These are phyloP conservation scores for Hydropsyche tenuis DNA, from an alignment of 1,140 invertebrate species.

Conservation along the genomic window DNA sequence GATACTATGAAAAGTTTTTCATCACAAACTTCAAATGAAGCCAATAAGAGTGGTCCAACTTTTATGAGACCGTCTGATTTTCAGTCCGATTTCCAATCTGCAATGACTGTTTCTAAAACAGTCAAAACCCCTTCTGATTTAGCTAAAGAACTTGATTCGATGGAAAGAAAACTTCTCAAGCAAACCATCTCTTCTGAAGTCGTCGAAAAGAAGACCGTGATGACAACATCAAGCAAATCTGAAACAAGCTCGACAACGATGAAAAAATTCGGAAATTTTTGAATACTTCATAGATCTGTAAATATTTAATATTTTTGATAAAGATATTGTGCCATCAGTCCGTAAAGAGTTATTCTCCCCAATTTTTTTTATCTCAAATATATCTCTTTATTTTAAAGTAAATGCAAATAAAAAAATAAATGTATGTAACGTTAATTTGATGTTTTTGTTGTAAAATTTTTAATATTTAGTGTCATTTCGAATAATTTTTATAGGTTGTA, in stretches of 20 bases:
- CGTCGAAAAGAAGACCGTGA: constrained; percentile 60
- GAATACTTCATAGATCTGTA: constrained; percentile 41
- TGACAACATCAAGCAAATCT: constrained; percentile 62
- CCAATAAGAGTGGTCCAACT: constrained; percentile 44
- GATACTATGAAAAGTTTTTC: constrained; percentile 57
- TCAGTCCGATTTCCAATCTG: constrained; percentile 55
- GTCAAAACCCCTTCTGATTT: constrained; percentile 56
- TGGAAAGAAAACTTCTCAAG: constrained; percentile 60
- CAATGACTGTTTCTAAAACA: constrained; percentile 52
- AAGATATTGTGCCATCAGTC: neutral
- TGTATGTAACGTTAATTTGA: too few species aligned
- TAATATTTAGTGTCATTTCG: too few species aligned
- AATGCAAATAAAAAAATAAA: too few species aligned
- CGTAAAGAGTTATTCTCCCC: too few species aligned
- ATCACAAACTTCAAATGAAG: constrained; percentile 36
- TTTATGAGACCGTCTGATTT: constrained; percentile 62
- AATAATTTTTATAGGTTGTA: too few species aligned
- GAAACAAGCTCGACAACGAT: constrained; percentile 60
- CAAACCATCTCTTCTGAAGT: constrained; percentile 61
- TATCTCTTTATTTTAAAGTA: too few species aligned
- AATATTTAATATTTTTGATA: neutral
- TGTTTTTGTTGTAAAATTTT: too few species aligned
- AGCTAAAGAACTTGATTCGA: constrained; percentile 57
- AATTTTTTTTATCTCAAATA: too few species aligned
- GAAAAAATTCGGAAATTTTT: constrained; percentile 63